phyloP scores from a whole-genome alignment of 2,113 vertebrate genomes.

The Cyanoderma ruficeps region DNA sequence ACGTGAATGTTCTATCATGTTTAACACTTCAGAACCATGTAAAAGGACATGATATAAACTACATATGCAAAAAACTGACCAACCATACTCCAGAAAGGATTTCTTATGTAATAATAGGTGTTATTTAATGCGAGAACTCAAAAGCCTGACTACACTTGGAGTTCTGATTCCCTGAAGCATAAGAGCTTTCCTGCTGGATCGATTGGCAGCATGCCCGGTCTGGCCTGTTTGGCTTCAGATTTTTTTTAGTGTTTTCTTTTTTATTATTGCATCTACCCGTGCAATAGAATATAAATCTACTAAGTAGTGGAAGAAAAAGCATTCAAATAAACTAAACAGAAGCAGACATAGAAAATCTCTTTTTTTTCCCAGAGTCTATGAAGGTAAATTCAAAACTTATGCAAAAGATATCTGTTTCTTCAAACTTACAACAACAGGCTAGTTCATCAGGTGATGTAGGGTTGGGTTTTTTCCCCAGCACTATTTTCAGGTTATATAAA shows the following conservation, averaged over 20 bases:
- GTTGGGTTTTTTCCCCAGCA: rapidly evolving
- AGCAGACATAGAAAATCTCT: neutral
- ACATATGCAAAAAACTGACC: neutral
- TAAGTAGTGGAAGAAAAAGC: neutral
- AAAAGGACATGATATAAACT: neutral
- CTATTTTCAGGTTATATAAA: neutral
- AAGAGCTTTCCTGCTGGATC: neutral
- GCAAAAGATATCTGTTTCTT: neutral
- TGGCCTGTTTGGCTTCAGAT: neutral
- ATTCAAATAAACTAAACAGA: neutral
- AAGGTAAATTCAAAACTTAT: neutral
- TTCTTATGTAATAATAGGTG: neutral
- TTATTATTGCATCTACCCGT: neutral
- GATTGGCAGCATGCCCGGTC: rapidly evolving
- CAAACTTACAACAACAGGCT: neutral
- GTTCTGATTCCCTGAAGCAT: neutral
- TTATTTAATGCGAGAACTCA: neutral
- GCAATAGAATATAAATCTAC: neutral
- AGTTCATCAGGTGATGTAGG: neutral
- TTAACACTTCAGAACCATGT: neutral
- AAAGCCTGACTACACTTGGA: neutral
- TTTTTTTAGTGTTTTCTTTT: neutral
- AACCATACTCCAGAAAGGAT: neutral
- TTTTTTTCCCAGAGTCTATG: neutral
- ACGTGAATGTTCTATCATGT: neutral